Base-by-base conservation (phyloP, 2,797 vertebrate species). In the Glossophaga mutica region DNA sequence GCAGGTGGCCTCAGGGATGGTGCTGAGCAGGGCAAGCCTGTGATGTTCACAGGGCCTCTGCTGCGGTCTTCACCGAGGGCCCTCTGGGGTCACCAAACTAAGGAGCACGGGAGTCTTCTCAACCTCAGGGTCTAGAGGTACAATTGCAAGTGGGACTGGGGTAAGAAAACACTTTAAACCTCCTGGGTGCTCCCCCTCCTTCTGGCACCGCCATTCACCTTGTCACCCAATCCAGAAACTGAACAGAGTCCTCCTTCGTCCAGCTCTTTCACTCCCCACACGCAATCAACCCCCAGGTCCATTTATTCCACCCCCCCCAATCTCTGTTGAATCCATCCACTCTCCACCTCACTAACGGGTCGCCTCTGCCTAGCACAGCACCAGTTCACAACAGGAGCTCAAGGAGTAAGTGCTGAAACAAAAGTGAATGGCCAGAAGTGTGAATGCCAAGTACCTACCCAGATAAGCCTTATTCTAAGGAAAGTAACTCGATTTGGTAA, bases 21-120 rank as follows among this genome's bases (percentile, higher is more conserved):
- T 24, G 15, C 10, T 2, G 5, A 34, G 62, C 37, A 55, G 6
- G 46, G 81, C 24, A 26, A 39, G 59, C 52, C n/a, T 26, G 4
- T 3, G 26, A 6, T 0, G 0, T 26, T 46, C 34, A 15, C 1
- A 29, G 2, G 11, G 37, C 12, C 48, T 39, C 8, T 12, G 59
- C 73, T 24, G 6, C 6, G 6, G 7, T 85, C 55, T 67, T 48
- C 55, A 18, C 6, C 48, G 21, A 10, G 42, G 21, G 65, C 50
- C 44, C 22, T 24, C 5, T 3, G 5, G 34, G 26, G 1, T 81
- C 39, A n/a, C 74, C 70, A 76, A 46, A 77, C 57, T 22, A 26
- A 42, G 44, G 6, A 65, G 11, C 67, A 70, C 9, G 10, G 84
- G 16, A 19, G 7, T 46, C 65, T 73, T 70, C 83, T 83, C 62